Base-by-base conservation (phyloP, 2,113 vertebrate genomes). In the Brachyistius frenatus region DNA sequence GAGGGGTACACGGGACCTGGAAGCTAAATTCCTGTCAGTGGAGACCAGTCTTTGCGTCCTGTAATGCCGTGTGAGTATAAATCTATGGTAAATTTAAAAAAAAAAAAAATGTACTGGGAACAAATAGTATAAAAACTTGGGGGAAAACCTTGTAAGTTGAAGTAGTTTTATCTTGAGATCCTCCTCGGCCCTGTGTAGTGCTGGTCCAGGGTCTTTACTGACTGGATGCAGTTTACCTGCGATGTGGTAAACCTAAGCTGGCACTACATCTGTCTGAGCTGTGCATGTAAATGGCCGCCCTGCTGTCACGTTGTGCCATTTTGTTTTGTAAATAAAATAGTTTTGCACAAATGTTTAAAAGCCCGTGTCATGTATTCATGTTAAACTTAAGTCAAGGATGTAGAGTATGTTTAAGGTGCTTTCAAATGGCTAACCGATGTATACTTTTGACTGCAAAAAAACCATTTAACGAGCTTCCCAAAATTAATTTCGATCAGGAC, bases 321-420 rank as follows among this genome's bases (percentile, higher is more conserved):
- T 93, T 90, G 91, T 91, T 96, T 96, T 99, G 97, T 99, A 99
- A 99, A 99, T 99, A 99, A 93, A 97, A 87, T 97, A 97, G 96
- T 98, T 99, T 99, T 99, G 96, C 97, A 99, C 97, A 98, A 97
- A 95, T 94, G 93, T 95, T 68, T 94, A 92, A 61, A 50, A 60
- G 11, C n/a, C 23, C n/a, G 60, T 50, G 9, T 81, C 16, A 4
- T 50, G 14, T 54, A 36, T 41, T 31, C 54, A 10, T 60, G 1
- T 81, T 31, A 7, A 60, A 23, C 47, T 53, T 11, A 15, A 47
- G 0, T 55, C 63, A 44, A 44, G 41, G 6, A 6, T 0, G 0
- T 56, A 5, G 5, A 15, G 1, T 35, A 4, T 64, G 23, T 83
- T 35, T 5, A n/a, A 69, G 9, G 31, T 36, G 16, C 54, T 47